Evolutionary conservation across 2,888 invertebrate species (phyloP), one percentile per base, ranked within the genome.

Genomic region (Entomobrya proxima): DNA sequence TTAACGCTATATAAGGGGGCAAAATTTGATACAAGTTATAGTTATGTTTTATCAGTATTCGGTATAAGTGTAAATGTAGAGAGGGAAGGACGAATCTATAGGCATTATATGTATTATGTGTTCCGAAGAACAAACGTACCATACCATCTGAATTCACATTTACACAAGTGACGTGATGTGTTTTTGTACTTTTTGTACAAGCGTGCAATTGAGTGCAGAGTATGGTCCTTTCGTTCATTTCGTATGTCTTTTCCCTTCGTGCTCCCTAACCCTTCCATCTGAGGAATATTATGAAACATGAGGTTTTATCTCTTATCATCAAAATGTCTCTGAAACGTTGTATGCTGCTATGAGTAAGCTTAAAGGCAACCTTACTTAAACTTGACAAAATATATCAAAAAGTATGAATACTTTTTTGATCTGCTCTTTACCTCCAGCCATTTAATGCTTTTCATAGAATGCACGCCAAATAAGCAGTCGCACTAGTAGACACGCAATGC

Each of bases 251-350:
- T 83, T 83, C 80, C 30, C 64, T 82, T 44, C 69, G 47, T 83
- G 82, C 82, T 83, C 82, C 82, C 82, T 83, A 83, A 83, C 82
- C 82, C 82, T 83, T 83, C 82, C 76, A 64, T 83, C 82, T 83
- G 76, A 83, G 44, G 82, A 83, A 67, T 76, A 75, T 76, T 83
- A 83, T 83, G 82, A 83, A 83, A 83, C 82, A 83, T 83, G 82
- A 83, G 82, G 76, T 76, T 83, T 83, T 82, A 83, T 64, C 82
- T 83, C 61, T 47, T 32, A 37, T 55, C 72, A 81, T 67, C 79
- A 79, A 79, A 81, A 72, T 81, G 80, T 81, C 80, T 72, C 80
- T 72, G 55, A 81, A 67, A 81, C 55, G 72, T 15, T 35, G 47
- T 18, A 6, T 72, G 27, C 21, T 67, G 35, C 37, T 37, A 37